Evolutionary conservation across 2,113 vertebrate genomes (phyloP).

Genomic region (Anser cygnoides): DNA sequence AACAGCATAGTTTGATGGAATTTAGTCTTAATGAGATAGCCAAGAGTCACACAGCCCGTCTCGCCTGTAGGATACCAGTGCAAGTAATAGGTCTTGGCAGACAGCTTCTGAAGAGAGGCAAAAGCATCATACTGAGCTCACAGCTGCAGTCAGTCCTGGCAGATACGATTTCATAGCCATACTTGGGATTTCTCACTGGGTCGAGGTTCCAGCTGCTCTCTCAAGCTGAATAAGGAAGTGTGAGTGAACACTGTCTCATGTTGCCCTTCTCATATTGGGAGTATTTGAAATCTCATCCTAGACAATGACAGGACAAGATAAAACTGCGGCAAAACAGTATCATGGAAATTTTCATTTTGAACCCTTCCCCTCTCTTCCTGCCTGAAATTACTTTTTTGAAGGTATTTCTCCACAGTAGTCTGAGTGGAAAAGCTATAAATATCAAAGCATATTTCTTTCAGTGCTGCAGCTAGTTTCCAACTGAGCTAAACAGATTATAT

Average conservation of each 20-base stretch:
- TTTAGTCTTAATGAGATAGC: background rate
- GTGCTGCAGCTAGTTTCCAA: background rate
- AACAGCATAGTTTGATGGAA: background rate
- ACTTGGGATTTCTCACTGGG: constrained; percentile 54
- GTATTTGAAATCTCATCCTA: background rate
- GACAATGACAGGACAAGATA: background rate
- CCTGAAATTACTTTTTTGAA: background rate
- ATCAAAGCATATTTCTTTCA: background rate
- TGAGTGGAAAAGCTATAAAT: background rate
- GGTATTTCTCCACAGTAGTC: background rate
- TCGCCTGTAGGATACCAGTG: background rate
- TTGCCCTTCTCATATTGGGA: background rate
- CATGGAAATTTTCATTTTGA: background rate
- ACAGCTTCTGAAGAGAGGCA: background rate
- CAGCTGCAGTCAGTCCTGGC: constrained; percentile 2
- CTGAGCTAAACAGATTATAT: background rate
- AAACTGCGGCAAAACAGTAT: background rate
- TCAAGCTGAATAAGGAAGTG: constrained; percentile 51
- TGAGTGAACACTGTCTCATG: background rate
- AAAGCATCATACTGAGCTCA: background rate
- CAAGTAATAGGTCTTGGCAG: background rate
- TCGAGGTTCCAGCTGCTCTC: background rate
- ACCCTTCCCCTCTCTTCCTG: background rate
- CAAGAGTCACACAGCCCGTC: background rate
- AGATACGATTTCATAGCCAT: constrained; percentile 33